These are phyloP conservation scores for Hybognathus amarus DNA, from an alignment of 2,797 vertebrate species.

Conservation along the genomic window DNA sequence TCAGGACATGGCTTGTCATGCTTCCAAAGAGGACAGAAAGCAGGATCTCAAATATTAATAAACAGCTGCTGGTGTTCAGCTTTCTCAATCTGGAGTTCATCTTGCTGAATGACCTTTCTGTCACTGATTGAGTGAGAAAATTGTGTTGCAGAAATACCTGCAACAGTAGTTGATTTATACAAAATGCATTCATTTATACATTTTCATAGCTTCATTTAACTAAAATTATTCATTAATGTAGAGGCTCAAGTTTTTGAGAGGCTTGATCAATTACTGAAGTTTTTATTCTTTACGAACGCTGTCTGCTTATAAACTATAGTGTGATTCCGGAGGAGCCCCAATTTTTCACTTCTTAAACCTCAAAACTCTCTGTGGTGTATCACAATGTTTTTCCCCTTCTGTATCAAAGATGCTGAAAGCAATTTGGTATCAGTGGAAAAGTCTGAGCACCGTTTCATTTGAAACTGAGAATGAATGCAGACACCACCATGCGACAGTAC, in stretches of 20 bases:
- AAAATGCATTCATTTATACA: background rate
- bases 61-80: slow-evolving; percentile 7
- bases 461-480: background rate
- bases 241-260: background rate
- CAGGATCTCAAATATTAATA: slow-evolving; percentile 41
- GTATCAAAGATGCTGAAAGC: background rate
- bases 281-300: background rate
- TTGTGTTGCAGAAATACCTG: background rate
- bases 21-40: slow-evolving; percentile 37
- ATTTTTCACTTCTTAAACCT: background rate
- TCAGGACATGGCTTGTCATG: slow-evolving; percentile 19
- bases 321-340: background rate
- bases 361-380: background rate
- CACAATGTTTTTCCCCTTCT: background rate
- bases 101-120: slow-evolving; percentile 33
- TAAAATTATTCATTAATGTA: background rate
- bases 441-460: background rate
- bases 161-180: background rate
- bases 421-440: background rate
- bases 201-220: background rate
- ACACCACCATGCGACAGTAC: slow-evolving; percentile 59
- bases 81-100: background rate
- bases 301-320: background rate
- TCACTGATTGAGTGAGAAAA: background rate
- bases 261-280: background rate